phyloP scores from a whole-genome alignment of 2,888 invertebrate genomes.

The Cheilosia urbana region DNA sequence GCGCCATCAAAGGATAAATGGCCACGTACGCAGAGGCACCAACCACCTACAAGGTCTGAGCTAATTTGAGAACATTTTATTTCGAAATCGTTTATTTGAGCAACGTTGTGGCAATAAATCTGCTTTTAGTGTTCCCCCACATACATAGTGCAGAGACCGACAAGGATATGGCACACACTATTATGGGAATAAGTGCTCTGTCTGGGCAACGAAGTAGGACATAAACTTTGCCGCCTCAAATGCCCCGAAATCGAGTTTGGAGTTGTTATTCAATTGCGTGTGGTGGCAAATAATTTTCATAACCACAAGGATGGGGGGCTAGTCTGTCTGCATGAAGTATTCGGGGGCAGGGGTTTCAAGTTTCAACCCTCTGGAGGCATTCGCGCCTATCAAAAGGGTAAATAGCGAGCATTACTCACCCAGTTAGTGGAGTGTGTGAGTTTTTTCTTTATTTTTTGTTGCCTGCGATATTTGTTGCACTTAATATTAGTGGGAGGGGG shows the following conservation, averaged over 20 bases:
- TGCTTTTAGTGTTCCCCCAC: slow-evolving; percentile 60
- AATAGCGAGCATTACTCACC: slow-evolving; percentile 66
- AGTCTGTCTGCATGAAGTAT: too few species aligned
- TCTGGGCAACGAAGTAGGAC: slow-evolving; percentile 12
- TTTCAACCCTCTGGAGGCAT: slow-evolving; percentile 47
- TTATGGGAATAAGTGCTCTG: slow-evolving; percentile 31
- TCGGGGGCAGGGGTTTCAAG: neutral
- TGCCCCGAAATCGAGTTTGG: slow-evolving; percentile 59
- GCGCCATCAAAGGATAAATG: slow-evolving; percentile 48
- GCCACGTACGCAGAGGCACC: slow-evolving; percentile 27
- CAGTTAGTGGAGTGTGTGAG: slow-evolving; percentile 30
- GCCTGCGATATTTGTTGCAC: slow-evolving; percentile 60
- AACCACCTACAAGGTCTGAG: slow-evolving; percentile 69
- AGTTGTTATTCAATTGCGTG: slow-evolving; percentile 74
- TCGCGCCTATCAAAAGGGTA: slow-evolving; percentile 73
- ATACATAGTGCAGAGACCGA: neutral
- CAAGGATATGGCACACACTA: slow-evolving; percentile 56
- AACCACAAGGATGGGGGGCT: slow-evolving; percentile 37
- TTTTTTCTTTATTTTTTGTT: slow-evolving; percentile 40
- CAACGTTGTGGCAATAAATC: slow-evolving; percentile 70
- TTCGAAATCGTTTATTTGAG: slow-evolving; percentile 75
- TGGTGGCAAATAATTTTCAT: slow-evolving; percentile 67
- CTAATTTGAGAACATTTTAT: slow-evolving; percentile 77
- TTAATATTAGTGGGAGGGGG: slow-evolving; percentile 8
- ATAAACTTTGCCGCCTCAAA: slow-evolving; percentile 43